These are phyloP conservation scores for Branchinecta sandiegonensis DNA, from an alignment of 2,888 invertebrate genomes.

Conservation along the genomic window DNA sequence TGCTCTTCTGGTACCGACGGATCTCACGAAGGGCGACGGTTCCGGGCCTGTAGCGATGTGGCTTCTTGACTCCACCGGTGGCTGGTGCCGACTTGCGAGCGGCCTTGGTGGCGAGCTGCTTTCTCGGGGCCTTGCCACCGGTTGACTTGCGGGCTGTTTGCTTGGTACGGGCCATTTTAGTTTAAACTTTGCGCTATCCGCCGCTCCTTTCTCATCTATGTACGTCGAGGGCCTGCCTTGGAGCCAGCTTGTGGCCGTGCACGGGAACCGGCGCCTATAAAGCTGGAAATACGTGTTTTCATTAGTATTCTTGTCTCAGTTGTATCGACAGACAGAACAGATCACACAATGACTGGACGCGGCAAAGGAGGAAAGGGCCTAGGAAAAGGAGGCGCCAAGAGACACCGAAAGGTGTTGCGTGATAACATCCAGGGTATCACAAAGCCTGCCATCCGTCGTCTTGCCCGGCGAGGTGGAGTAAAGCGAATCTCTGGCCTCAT, in stretches of 20 bases:
- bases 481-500: slow-evolving; percentile 55
- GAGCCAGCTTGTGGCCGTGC: no score
- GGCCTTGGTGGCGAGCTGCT: slow-evolving; percentile 83
- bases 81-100: slow-evolving; percentile 58
- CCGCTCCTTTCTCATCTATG: no score
- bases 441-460: slow-evolving; percentile 56
- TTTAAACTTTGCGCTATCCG: background rate
- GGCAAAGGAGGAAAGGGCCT: slow-evolving; percentile 60
- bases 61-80: slow-evolving; percentile 40
- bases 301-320: no score
- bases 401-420: slow-evolving; percentile 61
- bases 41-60: slow-evolving; percentile 39
- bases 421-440: slow-evolving; percentile 69
- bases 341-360: slow-evolving; percentile 36
- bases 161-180: slow-evolving; percentile 84
- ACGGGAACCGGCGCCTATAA: no score
- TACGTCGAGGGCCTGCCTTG: no score
- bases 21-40: slow-evolving; percentile 41
- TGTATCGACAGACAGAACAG: no score
- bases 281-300: no score
- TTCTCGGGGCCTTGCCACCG: slow-evolving; percentile 90
- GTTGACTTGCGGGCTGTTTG: slow-evolving; percentile 94
- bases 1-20: slow-evolving; percentile 40
- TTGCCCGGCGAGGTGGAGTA: slow-evolving; percentile 47
- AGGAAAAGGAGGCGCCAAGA: slow-evolving; percentile 65